phyloP scores from a whole-genome alignment of 1,140 invertebrate genomes.

The Tribolium castaneum region DNA sequence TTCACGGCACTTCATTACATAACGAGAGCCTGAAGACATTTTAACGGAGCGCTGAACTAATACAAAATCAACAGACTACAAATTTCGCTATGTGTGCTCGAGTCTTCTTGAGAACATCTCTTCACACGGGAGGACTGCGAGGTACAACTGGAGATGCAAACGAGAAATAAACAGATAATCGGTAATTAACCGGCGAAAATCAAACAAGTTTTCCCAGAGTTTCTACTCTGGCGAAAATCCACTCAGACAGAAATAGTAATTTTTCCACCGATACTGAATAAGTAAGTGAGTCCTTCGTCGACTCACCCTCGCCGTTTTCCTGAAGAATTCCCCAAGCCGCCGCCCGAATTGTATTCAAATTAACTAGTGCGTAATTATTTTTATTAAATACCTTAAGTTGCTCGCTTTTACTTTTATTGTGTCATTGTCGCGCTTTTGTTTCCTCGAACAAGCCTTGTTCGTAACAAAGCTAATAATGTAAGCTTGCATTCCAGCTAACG shows the following conservation, averaged over 20 bases:
- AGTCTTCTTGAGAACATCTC: neutral
- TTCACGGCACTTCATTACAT: slow-evolving; percentile 32
- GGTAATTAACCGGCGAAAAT: neutral
- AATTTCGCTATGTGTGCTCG: slow-evolving; percentile 30
- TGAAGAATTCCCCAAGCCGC: neutral
- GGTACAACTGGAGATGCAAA: neutral
- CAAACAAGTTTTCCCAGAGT: neutral
- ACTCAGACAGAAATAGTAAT: neutral
- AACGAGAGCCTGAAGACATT: slow-evolving; percentile 29
- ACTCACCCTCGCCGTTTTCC: neutral
- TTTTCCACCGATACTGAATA: neutral
- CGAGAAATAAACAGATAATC: slow-evolving; percentile 13
- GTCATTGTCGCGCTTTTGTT: slow-evolving; percentile 40
- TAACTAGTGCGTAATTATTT: slow-evolving; percentile 37
- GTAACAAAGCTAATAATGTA: slow-evolving; percentile 44
- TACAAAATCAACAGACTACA: slow-evolving; percentile 30
- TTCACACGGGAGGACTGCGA: neutral
- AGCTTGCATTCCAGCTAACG: slow-evolving; percentile 42
- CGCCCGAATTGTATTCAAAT: slow-evolving; percentile 26
- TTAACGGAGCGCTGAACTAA: slow-evolving; percentile 31
- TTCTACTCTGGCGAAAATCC: neutral
- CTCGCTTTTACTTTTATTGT: slow-evolving; percentile 36
- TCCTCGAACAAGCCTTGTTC: slow-evolving; percentile 37
- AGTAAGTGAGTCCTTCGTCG: no score
- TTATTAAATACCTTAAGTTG: slow-evolving; percentile 38